Evolutionary conservation across 2,888 invertebrate genomes (phyloP), one percentile per base, ranked within the genome.

Genomic region (Erebia ligea): DNA sequence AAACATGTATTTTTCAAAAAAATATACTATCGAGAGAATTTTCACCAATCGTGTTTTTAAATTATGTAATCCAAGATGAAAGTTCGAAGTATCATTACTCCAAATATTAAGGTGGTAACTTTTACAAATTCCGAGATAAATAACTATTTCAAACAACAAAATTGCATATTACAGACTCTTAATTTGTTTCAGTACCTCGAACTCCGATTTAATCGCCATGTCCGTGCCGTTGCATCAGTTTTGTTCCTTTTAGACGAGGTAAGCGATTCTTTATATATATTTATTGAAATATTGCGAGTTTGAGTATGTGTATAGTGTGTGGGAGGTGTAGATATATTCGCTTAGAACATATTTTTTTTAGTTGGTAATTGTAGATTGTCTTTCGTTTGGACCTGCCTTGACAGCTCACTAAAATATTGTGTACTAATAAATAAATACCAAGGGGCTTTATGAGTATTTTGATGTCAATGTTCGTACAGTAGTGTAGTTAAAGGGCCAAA

Each of bases 161-260:
- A n/a, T n/a, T n/a, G n/a, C n/a, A n/a, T n/a, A n/a, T n/a, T n/a
- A n/a, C n/a, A n/a, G n/a, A n/a, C n/a, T n/a, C n/a, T n/a, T n/a
- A 21, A 45, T 67, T 76, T 77, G 72, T 78, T 79, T 73, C 92
- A 97, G 97, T 97, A 97, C 84, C 93, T 97, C 80, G 97, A 97
- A 83, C 86, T 96, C 79, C 94, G 97, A 75, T 97, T 97, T 87
- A 96, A 95, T 84, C 94, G 95, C 19, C 91, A 94, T 72, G 96
- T 97, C 48, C 94, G 97, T 34, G 95, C 96, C 8, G 94, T 97
- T 68, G 96, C 96, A 61, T 97, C 97, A 0, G 87, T 96, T 65
- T 94, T 97, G 83, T 97, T 97, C 84, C 93, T 97, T 66, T 86
- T 97, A 75, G 97, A 97, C 84, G 96, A 97, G 95, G 97, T 97